Evolutionary conservation across 2,888 invertebrate species (phyloP).

Genomic region (Blastobasis lacticolella): DNA sequence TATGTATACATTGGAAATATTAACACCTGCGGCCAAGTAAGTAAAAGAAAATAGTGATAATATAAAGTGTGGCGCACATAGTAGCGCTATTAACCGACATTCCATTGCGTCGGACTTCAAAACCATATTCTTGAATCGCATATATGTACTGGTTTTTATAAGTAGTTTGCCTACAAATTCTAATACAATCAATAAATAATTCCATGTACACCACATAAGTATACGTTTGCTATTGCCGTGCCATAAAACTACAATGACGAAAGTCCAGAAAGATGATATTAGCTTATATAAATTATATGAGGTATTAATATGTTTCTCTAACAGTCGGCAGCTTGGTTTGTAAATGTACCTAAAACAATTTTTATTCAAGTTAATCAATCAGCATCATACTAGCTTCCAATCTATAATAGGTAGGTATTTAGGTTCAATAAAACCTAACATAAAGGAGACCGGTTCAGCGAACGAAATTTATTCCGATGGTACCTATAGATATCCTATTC

Average conservation of each 20-base stretch:
- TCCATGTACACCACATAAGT: conserved; percentile 90
- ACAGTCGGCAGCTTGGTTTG: conserved; percentile 71
- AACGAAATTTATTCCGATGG: too few species aligned
- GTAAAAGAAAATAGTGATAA: conserved; percentile 90
- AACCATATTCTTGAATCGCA: conserved; percentile 45
- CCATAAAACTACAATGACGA: conserved; percentile 91
- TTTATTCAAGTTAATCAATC: too few species aligned
- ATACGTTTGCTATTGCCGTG: conserved; percentile 87
- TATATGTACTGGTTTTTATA: conserved; percentile 58
- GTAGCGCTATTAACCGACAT: conserved; percentile 78
- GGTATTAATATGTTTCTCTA: conserved; percentile 36
- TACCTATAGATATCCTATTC: too few species aligned
- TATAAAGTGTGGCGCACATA: conserved; percentile 83
- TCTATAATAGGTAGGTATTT: too few species aligned
- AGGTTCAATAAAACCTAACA: too few species aligned
- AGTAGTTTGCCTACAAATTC: conserved; percentile 77
- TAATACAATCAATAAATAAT: conserved; percentile 84
- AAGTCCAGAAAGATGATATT: conserved; percentile 82
- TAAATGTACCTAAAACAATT: conserved; percentile 84
- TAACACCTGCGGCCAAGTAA: conserved; percentile 86
- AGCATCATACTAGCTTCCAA: too few species aligned
- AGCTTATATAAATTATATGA: conserved; percentile 72
- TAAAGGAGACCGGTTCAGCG: too few species aligned
- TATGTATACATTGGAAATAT: conserved; percentile 83
- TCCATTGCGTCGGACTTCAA: conserved; percentile 57